Conservation (phyloP, 2,113 vertebrate genomes). For the Toxostoma redivivum region DNA sequence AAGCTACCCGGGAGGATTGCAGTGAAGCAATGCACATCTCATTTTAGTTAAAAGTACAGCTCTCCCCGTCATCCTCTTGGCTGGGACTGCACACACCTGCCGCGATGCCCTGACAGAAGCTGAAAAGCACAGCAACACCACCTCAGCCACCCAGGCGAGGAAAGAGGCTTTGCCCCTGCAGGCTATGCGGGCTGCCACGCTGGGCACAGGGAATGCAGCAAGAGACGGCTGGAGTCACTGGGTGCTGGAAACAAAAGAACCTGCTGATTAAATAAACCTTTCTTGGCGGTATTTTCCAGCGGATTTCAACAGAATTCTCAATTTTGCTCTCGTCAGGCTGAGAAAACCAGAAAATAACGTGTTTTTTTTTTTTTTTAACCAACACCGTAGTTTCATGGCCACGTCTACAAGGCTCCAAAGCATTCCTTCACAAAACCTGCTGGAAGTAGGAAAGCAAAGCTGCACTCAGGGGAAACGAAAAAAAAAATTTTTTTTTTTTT, state of each 20-base stretch:
- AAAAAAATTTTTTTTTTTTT: background rate
- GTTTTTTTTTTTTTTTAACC: background rate
- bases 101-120: background rate
- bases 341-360: background rate
- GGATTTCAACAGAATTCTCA: background rate
- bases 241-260: background rate
- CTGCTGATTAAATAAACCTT: background rate
- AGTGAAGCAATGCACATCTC: background rate
- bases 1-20: background rate
- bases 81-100: background rate
- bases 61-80: background rate
- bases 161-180: background rate
- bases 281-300: background rate
- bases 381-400: accelerated
- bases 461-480: background rate
- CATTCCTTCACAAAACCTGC: background rate
- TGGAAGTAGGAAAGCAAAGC: background rate
- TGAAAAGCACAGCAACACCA: background rate
- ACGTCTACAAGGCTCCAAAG: background rate
- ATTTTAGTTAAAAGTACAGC: background rate
- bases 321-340: background rate
- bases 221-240: constrained; percentile 7
- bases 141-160: background rate
- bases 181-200: constrained; percentile 14
- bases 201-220: constrained; percentile 54